These are phyloP conservation scores for Ectropis crepuscularia DNA, from an alignment of 2,888 invertebrate genomes.

Conservation along the genomic window DNA sequence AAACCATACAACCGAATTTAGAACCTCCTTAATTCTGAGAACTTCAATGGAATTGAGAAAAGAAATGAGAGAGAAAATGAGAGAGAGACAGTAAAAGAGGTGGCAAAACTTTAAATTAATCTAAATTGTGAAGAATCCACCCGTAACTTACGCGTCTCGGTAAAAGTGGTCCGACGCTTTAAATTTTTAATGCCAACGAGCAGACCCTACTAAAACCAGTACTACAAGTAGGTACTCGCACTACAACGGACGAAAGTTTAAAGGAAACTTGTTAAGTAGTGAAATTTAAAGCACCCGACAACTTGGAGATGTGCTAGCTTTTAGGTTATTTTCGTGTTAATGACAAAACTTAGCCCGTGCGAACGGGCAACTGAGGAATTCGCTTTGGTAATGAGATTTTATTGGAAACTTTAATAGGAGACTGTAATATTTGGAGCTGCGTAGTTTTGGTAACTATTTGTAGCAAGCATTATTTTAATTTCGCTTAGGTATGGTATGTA, in stretches of 20 bases:
- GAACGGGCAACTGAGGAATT: conserved; percentile 12
- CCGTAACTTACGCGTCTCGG: conserved; percentile 2
- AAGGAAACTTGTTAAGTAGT: conserved; percentile 36
- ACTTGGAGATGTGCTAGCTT: conserved; percentile 20
- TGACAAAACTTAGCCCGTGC: conserved; percentile 26
- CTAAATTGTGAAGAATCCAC: not conserved
- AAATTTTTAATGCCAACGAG: conserved; percentile 31
- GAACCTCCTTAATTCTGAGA: too few species aligned
- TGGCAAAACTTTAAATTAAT: conserved; percentile 2
- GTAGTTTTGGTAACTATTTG: not conserved
- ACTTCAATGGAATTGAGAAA: too few species aligned
- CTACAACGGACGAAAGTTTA: conserved; percentile 24
- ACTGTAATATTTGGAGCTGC: not conserved
- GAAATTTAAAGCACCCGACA: conserved; percentile 27
- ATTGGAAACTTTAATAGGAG: conserved; percentile 11
- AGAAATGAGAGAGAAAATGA: too few species aligned
- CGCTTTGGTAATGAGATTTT: conserved; percentile 18
- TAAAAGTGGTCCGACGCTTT: conserved; percentile 28
- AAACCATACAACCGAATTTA: too few species aligned
- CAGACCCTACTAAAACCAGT: conserved; percentile 23
- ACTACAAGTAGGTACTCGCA: conserved; percentile 9
- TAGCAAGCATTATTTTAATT: too few species aligned
- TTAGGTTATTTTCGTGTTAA: conserved; percentile 23
- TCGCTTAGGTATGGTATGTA: too few species aligned
- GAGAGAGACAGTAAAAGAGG: not conserved